Evolutionary conservation across 2,113 vertebrate species (phyloP).

Genomic region (Steatornis caripensis): DNA sequence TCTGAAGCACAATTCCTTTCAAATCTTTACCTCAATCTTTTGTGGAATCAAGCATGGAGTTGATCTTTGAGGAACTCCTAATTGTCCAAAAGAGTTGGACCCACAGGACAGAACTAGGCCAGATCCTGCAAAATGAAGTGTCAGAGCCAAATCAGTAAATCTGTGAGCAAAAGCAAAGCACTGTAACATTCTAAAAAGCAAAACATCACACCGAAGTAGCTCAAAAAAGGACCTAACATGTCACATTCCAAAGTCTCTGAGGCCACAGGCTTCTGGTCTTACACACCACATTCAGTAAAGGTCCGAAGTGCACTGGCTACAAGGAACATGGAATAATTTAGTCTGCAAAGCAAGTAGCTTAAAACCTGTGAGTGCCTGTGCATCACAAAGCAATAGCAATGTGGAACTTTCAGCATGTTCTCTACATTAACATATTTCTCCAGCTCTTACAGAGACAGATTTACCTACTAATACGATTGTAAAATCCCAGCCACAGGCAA

Average conservation of each 20-base stretch:
- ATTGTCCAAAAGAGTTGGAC: slow-evolving; percentile 88
- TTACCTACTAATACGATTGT: slow-evolving; percentile 86
- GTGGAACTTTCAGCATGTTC: neutral
- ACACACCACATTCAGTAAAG: neutral
- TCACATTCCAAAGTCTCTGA: neutral
- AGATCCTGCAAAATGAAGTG: slow-evolving; percentile 68
- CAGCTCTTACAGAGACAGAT: neutral
- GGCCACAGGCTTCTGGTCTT: neutral
- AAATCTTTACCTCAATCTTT: slow-evolving; percentile 76
- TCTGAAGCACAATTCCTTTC: neutral
- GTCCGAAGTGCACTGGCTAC: neutral
- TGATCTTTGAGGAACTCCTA: slow-evolving; percentile 76
- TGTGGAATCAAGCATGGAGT: slow-evolving; percentile 70
- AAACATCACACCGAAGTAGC: neutral
- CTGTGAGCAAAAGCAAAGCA: neutral
- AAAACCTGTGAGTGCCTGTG: neutral
- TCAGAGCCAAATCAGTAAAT: neutral
- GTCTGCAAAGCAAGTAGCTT: neutral
- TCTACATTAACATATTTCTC: neutral
- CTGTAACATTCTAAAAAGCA: neutral
- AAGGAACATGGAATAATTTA: neutral
- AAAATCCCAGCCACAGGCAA: slow-evolving; percentile 95
- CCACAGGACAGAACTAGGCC: slow-evolving; percentile 85
- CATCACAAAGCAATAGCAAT: neutral
- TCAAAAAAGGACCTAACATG: neutral